A percentile compares a stretch with the other conserved stretches of the same genome.
phyloP scores from a whole-genome alignment of 2,888 invertebrate species.

The Drymonia ruficornis region DNA sequence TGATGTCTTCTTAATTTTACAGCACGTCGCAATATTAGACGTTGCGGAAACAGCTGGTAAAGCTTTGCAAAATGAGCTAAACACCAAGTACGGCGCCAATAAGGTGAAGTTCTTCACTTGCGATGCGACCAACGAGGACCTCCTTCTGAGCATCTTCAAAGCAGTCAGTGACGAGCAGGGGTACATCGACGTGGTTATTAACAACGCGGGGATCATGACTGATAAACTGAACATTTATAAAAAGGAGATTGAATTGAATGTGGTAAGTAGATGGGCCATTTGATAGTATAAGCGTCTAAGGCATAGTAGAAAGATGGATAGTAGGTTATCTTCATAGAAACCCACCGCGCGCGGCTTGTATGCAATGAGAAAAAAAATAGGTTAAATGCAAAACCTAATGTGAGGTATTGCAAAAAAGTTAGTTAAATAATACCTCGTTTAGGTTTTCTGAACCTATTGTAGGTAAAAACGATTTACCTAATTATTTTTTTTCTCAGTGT shows the following conservation, averaged over 20 bases:
- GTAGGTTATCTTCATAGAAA: too few relatives aligned
- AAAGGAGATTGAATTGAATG: slow-evolving; percentile 43
- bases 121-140: slow-evolving; percentile 51
- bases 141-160: slow-evolving; percentile 30
- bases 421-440: too few relatives aligned
- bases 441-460: too few relatives aligned
- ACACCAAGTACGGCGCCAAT: slow-evolving; percentile 42
- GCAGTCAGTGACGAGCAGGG: slow-evolving; percentile 26
- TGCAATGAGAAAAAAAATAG: too few relatives aligned
- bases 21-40: slow-evolving; percentile 55
- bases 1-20: background rate
- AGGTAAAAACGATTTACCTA: too few relatives aligned
- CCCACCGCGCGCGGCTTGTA: too few relatives aligned
- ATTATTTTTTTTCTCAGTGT: too few relatives aligned
- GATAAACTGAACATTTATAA: slow-evolving; percentile 33
- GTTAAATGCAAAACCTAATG: too few relatives aligned
- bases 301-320: too few relatives aligned
- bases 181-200: slow-evolving; percentile 43
- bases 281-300: too few relatives aligned
- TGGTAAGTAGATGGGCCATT: slow-evolving; percentile 37
- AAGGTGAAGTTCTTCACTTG: slow-evolving; percentile 52
- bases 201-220: slow-evolving; percentile 48
- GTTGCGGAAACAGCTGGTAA: slow-evolving; percentile 42
- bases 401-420: too few relatives aligned
- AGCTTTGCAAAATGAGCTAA: slow-evolving; percentile 46